phyloP scores from a whole-genome alignment of 23 tunicate species.

The Halocynthia roretzi region DNA sequence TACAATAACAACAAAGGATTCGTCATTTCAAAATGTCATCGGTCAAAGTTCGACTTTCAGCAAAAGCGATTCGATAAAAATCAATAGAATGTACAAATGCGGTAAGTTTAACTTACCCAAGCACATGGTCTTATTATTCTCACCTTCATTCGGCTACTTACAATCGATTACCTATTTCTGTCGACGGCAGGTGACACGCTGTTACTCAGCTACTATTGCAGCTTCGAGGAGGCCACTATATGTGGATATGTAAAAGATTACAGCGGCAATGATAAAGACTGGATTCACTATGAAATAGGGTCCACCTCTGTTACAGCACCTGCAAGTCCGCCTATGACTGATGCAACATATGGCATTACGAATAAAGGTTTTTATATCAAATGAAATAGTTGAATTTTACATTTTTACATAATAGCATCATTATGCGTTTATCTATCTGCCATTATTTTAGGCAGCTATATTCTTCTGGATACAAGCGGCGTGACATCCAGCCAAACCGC shows the following conservation, averaged over 20 bases:
- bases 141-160: background rate
- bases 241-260: slow-evolving; percentile 88
- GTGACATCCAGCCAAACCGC: slow-evolving; percentile 13
- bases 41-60: slow-evolving; percentile 89
- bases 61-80: slow-evolving; percentile 46
- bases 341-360: slow-evolving; percentile 38
- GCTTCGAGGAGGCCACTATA: slow-evolving; percentile 52
- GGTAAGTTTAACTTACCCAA: slow-evolving; percentile 24
- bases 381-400: too few relatives aligned
- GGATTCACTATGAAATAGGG: slow-evolving; percentile 41
- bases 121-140: background rate
- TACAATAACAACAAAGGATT: slow-evolving; percentile 87
- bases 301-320: slow-evolving; percentile 2
- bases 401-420: background rate
- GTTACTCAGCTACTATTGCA: slow-evolving; percentile 53
- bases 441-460: slow-evolving; percentile 45
- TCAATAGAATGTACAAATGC: slow-evolving; percentile 84
- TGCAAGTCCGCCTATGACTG: slow-evolving; percentile 36
- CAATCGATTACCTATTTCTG: background rate
- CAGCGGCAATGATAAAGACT: slow-evolving; percentile 39
- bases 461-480: slow-evolving; percentile 45
- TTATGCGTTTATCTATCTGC: background rate
- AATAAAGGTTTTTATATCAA: slow-evolving; percentile 29
- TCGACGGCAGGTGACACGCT: slow-evolving; percentile 61
- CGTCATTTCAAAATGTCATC: slow-evolving; percentile 85